Percentiles rank a stretch among this genome's conserved stretches.
Evolutionary conservation across 2,888 invertebrate genomes (phyloP).

Genomic region (Nasonovia ribisnigri): DNA sequence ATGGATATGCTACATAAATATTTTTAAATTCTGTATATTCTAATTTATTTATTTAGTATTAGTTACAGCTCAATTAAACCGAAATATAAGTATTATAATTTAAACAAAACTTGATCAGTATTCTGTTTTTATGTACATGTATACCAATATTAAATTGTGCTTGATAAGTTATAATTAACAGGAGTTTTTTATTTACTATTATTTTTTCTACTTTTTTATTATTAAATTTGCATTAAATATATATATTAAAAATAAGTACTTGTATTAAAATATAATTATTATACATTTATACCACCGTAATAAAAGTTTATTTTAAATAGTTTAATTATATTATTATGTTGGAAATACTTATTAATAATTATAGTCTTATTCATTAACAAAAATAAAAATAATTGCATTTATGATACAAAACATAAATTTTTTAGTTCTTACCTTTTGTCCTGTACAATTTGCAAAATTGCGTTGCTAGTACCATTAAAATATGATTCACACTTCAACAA

Average conservation of each 20-base stretch:
- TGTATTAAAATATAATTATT: background rate
- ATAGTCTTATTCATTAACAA: no score
- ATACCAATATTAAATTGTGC: background rate
- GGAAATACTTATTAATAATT: no score
- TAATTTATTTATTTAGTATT: background rate
- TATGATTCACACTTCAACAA: no score
- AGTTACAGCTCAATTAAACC: slow-evolving; percentile 1
- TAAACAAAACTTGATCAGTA: slow-evolving; percentile 12
- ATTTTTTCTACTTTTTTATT: slow-evolving; percentile 2
- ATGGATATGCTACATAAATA: background rate
- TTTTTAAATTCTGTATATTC: background rate
- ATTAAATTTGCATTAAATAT: background rate
- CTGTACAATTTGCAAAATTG: no score
- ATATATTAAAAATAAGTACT: background rate
- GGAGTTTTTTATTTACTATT: background rate
- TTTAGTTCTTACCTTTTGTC: no score
- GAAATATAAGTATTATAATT: background rate
- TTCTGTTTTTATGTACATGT: background rate
- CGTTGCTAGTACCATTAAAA: no score
- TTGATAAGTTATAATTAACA: background rate
- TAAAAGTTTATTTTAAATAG: no score
- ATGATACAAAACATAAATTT: no score
- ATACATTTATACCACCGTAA: no score
- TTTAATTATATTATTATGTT: no score
- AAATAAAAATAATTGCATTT: no score